Evolutionary conservation across 1,140 invertebrate species (phyloP).

Genomic region (Phocides pigmalion): DNA sequence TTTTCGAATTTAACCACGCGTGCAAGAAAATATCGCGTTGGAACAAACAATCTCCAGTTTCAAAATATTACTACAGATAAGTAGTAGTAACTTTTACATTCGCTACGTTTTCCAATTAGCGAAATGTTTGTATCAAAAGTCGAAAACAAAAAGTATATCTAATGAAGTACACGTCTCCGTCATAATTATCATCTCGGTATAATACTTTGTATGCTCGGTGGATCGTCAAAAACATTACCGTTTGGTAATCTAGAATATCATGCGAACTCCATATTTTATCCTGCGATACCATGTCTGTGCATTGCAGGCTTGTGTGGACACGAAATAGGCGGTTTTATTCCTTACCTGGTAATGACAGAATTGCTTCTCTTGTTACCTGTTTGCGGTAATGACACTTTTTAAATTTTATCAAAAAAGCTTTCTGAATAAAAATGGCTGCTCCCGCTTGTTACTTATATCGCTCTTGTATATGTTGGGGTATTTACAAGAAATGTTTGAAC

Average conservation of each 20-base stretch:
- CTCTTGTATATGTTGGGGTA: too few species aligned
- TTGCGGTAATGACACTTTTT: too few species aligned
- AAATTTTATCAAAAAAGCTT: too few species aligned
- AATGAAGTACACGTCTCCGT: slow-evolving; percentile 13
- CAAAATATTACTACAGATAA: too few species aligned
- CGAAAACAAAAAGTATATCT: slow-evolving; percentile 8
- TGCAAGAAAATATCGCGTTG: too few species aligned
- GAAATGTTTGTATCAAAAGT: slow-evolving; percentile 4
- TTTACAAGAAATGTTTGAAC: too few species aligned
- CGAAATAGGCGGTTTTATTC: slow-evolving; percentile 35
- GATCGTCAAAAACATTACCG: slow-evolving; percentile 57
- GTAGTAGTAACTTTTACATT: too few species aligned
- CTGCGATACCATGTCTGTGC: slow-evolving; percentile 62
- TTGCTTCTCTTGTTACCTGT: too few species aligned
- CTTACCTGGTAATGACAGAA: background rate
- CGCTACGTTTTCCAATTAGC: background rate
- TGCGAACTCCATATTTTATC: slow-evolving; percentile 66
- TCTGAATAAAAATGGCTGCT: too few species aligned
- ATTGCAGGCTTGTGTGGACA: slow-evolving; percentile 50
- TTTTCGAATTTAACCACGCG: too few species aligned
- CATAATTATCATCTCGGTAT: slow-evolving; percentile 32
- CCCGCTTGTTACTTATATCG: too few species aligned
- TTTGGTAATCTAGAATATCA: slow-evolving; percentile 61
- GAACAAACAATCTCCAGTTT: too few species aligned
- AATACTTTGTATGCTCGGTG: slow-evolving; percentile 37